Conservation (phyloP, 2,797 vertebrate genomes). For the Acanthurus lineatus region DNA sequence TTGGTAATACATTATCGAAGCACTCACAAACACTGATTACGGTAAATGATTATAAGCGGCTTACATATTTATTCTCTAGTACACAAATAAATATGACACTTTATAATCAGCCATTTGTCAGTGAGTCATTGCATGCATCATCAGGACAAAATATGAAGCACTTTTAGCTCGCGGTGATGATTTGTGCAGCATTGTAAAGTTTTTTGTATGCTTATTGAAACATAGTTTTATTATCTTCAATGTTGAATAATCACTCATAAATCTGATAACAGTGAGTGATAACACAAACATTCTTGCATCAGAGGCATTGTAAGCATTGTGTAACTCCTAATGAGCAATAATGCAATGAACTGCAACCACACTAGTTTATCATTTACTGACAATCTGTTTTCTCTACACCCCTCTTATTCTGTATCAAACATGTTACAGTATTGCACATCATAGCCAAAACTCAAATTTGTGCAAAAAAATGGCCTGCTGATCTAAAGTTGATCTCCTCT, state of each 20-base stretch:
- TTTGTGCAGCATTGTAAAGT: neutral
- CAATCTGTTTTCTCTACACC: neutral
- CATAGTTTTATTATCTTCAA: neutral
- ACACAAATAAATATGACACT: conserved; percentile 5
- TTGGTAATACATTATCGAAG: neutral
- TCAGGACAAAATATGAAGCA: neutral
- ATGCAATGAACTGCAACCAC: neutral
- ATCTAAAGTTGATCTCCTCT: neutral
- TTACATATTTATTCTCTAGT: neutral
- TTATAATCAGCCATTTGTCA: neutral
- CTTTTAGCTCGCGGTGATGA: neutral
- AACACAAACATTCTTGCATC: conserved; percentile 21
- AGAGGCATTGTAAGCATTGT: neutral
- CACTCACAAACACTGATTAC: neutral
- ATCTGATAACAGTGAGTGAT: neutral
- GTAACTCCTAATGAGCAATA: neutral
- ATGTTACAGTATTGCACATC: neutral
- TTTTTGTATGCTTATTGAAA: neutral
- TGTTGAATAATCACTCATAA: conserved; percentile 23
- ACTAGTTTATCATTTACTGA: conserved; percentile 10
- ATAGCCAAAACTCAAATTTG: neutral
- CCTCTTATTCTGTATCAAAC: neutral
- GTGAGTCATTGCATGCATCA: neutral
- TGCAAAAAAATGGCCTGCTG: neutral
- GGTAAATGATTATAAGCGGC: neutral